Conservation (phyloP, 2,888 invertebrate species). For the Drosophila meridionalis region DNA sequence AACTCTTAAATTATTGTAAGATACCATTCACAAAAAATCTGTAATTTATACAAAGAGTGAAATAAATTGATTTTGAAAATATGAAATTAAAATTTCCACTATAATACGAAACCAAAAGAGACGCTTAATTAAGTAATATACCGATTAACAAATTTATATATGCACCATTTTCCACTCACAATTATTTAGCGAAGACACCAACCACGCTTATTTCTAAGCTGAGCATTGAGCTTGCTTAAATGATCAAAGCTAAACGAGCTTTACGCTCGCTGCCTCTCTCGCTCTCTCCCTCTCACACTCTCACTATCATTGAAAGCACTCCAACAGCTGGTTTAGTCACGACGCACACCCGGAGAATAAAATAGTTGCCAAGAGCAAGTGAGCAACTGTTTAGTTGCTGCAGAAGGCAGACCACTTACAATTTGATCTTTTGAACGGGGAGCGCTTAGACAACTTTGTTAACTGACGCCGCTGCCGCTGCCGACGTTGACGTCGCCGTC, state of each 20-base stretch:
- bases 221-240: neutral
- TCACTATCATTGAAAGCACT: neutral
- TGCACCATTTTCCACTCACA: too few species aligned
- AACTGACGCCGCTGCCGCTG: slow-evolving; percentile 32
- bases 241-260: neutral
- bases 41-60: too few species aligned
- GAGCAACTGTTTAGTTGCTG: slow-evolving; percentile 15
- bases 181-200: slow-evolving; percentile 13
- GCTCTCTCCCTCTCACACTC: neutral
- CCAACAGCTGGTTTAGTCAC: slow-evolving; percentile 30
- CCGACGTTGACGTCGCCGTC: slow-evolving; percentile 2
- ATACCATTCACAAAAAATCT: too few species aligned
- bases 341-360: slow-evolving; percentile 29
- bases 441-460: slow-evolving; percentile 63
- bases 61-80: too few species aligned
- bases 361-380: slow-evolving; percentile 18
- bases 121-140: neutral
- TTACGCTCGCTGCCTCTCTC: neutral
- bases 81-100: too few species aligned
- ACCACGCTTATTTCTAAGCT: neutral
- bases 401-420: slow-evolving; percentile 58
- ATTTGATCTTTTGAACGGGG: slow-evolving; percentile 59
- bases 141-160: neutral
- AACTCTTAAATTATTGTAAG: too few species aligned
- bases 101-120: too few species aligned